phyloP scores from a whole-genome alignment of 2,797 vertebrate genomes.

The Rhyacichthys aspro region DNA sequence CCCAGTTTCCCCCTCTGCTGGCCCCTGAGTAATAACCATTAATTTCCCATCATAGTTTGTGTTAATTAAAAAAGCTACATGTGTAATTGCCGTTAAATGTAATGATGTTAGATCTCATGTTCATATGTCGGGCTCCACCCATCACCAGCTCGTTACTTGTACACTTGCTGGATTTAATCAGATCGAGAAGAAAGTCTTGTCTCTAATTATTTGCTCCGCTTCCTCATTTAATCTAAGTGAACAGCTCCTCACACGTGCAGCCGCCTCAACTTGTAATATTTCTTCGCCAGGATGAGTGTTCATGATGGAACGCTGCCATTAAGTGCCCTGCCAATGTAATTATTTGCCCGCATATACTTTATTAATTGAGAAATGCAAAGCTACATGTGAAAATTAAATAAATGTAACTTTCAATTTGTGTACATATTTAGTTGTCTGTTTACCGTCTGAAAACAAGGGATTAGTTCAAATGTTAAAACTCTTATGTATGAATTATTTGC shows the following conservation, averaged over 20 bases:
- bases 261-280: constrained; percentile 36
- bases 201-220: constrained; percentile 77
- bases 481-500: not conserved
- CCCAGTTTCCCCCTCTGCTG: constrained; percentile 56
- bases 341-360: constrained; percentile 35
- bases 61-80: constrained; percentile 83
- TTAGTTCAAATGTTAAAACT: too few relatives aligned
- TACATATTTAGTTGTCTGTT: not conserved
- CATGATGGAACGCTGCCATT: constrained; percentile 39
- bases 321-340: constrained; percentile 33
- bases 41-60: constrained; percentile 81
- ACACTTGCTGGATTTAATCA: constrained; percentile 79
- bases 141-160: constrained; percentile 75
- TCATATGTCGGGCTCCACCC: constrained; percentile 75
- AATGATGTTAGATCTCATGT: constrained; percentile 83
- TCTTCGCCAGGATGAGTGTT: constrained; percentile 20
- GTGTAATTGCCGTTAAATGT: constrained; percentile 83
- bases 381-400: constrained; percentile 3
- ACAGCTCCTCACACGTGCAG: constrained; percentile 42
- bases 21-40: constrained; percentile 77
- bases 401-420: not conserved
- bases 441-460: not conserved
- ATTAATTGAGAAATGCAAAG: constrained; percentile 12
- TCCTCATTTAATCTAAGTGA: constrained; percentile 73
- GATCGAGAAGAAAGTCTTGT: constrained; percentile 71